Percentiles rank a stretch among this genome's conserved stretches.
These are phyloP conservation scores for Percopsis transmontana DNA, from an alignment of 2,113 vertebrate species.

Conservation along the genomic window DNA sequence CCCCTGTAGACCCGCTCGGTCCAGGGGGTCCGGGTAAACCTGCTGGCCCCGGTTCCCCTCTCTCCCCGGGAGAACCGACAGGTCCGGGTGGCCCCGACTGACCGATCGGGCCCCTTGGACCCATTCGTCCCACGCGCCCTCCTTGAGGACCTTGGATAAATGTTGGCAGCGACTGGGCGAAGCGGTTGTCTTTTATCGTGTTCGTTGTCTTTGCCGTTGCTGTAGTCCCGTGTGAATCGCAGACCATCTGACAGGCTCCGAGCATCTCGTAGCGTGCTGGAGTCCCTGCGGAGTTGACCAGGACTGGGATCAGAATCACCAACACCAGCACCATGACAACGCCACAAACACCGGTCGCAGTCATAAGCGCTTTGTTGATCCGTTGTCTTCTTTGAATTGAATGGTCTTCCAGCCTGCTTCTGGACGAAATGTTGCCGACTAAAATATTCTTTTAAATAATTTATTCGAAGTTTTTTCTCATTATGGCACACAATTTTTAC, in stretches of 20 bases:
- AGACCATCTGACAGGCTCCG: conserved; percentile 96
- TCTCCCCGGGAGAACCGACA: conserved; percentile 85
- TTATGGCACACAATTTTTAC: conserved; percentile 67
- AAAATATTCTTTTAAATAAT: conserved; percentile 33
- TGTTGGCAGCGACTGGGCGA: conserved; percentile 91
- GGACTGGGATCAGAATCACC: conserved; percentile 94
- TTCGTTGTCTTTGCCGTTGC: conserved; percentile 82
- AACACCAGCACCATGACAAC: conserved; percentile 94
- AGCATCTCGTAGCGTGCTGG: conserved; percentile 96
- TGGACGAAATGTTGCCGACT: conserved; percentile 84
- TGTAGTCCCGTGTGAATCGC: conserved; percentile 90
- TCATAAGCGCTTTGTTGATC: conserved; percentile 92
- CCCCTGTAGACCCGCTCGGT: conserved; percentile 81
- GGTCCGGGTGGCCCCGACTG: conserved; percentile 90
- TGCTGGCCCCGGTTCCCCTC: conserved; percentile 85
- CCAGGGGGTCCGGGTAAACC: conserved; percentile 87
- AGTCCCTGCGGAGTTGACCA: conserved; percentile 92
- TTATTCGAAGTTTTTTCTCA: neutral
- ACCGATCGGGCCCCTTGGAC: conserved; percentile 86
- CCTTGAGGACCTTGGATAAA: conserved; percentile 93
- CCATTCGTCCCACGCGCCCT: conserved; percentile 87
- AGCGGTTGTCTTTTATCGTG: conserved; percentile 84
- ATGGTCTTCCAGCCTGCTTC: conserved; percentile 92
- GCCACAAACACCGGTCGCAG: conserved; percentile 92
- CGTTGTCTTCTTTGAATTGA: conserved; percentile 87